Percentiles rank a stretch among this genome's conserved stretches.
Evolutionary conservation across 2,888 invertebrate genomes (phyloP).

Genomic region (Corbicula japonica): DNA sequence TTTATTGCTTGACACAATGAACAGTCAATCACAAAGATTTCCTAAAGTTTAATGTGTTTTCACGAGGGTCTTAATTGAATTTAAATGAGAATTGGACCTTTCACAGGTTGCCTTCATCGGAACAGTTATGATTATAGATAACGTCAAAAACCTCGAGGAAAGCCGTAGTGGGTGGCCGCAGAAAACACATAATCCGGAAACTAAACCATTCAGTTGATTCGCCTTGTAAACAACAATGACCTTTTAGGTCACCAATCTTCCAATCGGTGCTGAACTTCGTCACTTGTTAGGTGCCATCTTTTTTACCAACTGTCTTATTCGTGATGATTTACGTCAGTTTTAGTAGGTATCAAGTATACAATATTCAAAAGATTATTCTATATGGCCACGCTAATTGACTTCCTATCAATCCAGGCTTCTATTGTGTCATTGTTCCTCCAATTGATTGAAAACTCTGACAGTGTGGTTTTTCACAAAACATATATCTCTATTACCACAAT

Average conservation of each 20-base stretch:
- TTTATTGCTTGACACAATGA: conserved; percentile 21
- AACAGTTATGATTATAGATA: conserved; percentile 43
- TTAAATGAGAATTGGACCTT: conserved; percentile 28
- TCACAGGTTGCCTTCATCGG: conserved; percentile 14
- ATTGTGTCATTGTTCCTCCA: conserved; percentile 57
- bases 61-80: conserved; percentile 53
- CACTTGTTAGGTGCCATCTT: conserved; percentile 62
- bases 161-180: conserved; percentile 62
- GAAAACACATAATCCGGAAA: conserved; percentile 14
- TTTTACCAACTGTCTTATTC: conserved; percentile 54
- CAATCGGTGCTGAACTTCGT: conserved; percentile 60
- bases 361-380: conserved; percentile 37
- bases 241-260: conserved; percentile 40
- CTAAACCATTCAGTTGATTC: conserved; percentile 23
- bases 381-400: conserved; percentile 62
- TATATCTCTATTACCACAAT: conserved; percentile 45
- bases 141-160: conserved; percentile 38
- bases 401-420: conserved; percentile 42
- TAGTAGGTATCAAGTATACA: conserved; percentile 49
- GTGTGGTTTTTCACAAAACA: conserved; percentile 53
- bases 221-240: conserved; percentile 31
- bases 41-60: conserved; percentile 41
- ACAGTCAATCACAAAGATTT: conserved; percentile 18
- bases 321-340: conserved; percentile 57
- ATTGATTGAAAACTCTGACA: conserved; percentile 56